Evolutionary conservation across 2,113 vertebrate species (phyloP), one percentile per base, ranked within the genome.

Genomic region (Arizona elegans): DNA sequence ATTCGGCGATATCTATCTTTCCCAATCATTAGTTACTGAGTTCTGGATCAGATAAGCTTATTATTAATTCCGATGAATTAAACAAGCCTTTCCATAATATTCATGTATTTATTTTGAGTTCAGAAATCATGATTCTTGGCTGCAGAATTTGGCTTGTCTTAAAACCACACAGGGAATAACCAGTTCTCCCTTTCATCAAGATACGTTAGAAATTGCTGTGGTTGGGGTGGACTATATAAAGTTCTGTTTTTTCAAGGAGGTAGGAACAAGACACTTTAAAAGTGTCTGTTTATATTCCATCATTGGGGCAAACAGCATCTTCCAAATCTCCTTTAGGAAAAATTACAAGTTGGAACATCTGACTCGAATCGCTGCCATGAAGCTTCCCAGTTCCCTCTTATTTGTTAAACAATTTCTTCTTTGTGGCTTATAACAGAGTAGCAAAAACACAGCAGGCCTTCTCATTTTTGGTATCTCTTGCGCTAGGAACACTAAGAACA

Each of bases 341-440:
- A 91, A n/a, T 86, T 89, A 47, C 87, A 86, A 91, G n/a, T 52
- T 91, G 54, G 54, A 91, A 91, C 55, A 50, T 86, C 13, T 89
- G 52, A 62, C 24, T 89, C 23, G 38, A 81, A 53, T 55, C 70
- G 85, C 55, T 47, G 50, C 87, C 65, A 85, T 62, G 50, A 86
- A 89, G 8, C 56, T n/a, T 38, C 88, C 55, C 15, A 89, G 19
- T 89, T 26, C 53, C 29, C 59, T 53, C 19, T 65, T 85, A 52
- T 85, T 88, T 91, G 38, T 91, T 65, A 85, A 91, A 93, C 50
- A 62, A 59, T 12, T 38, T 47, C 7, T 81, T 81, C 70, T 19
- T 12, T 81, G 43, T 15, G 54, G 33, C 8, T 89, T 56, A 26
- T 43, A 52, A 50, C 8, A 58, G 53, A 50, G 33, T 56, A 55